phyloP scores from a whole-genome alignment of 2,797 vertebrate genomes.

The Sylvilagus floridanus region DNA sequence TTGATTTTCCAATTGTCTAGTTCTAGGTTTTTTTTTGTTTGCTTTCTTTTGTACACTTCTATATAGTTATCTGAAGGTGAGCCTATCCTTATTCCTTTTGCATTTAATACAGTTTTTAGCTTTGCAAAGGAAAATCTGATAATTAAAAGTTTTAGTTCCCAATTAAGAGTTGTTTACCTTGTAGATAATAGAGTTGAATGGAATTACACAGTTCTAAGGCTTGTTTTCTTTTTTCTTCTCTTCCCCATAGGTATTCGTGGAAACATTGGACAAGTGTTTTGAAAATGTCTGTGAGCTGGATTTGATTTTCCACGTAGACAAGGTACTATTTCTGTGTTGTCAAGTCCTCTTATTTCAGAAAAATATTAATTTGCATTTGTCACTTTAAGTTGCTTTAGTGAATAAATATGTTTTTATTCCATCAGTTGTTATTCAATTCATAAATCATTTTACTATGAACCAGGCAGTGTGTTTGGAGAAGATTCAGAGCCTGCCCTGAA shows the following conservation, averaged over 20 bases:
- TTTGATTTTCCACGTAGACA: constrained; percentile 99
- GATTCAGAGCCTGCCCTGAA: background rate
- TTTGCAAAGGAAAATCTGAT: constrained; percentile 39
- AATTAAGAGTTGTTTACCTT: constrained; percentile 26
- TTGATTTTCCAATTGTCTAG: constrained; percentile 29
- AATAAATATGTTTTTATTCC: constrained; percentile 1
- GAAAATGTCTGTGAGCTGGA: constrained; percentile 99
- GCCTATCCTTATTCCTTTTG: constrained; percentile 17
- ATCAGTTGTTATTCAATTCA: background rate
- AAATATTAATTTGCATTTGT: constrained; percentile 60
- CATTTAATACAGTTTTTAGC: constrained; percentile 21
- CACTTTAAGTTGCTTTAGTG: constrained; percentile 28
- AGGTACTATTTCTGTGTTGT: constrained; percentile 89
- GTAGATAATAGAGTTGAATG: constrained; percentile 54
- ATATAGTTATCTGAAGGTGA: constrained; percentile 14
- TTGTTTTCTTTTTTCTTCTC: constrained; percentile 64
- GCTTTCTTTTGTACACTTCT: constrained; percentile 22
- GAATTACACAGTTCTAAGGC: constrained; percentile 66
- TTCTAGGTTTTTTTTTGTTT: constrained; percentile 63
- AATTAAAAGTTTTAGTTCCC: constrained; percentile 18
- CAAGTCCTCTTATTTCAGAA: constrained; percentile 54
- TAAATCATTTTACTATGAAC: background rate
- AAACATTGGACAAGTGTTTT: constrained; percentile 99
- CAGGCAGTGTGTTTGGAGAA: background rate
- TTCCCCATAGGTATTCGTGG: constrained; percentile 96